Percentiles rank a stretch among this genome's conserved stretches.
phyloP scores from a whole-genome alignment of 1,140 invertebrate species.

The Neodiprion lecontei region DNA sequence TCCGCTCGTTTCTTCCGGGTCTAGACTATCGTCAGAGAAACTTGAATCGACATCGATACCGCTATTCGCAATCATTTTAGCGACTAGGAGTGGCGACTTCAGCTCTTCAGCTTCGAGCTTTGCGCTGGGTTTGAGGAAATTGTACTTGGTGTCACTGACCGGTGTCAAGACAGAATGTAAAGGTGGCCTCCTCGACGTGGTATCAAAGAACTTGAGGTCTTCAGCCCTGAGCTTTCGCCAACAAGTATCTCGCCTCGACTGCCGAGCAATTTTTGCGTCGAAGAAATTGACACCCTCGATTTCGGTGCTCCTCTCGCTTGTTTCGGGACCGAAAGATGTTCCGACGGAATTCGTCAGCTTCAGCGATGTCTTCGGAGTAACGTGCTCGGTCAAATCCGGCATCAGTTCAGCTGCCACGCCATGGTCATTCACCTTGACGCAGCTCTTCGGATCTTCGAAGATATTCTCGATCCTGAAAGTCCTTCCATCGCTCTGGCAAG shows the following conservation, averaged over 20 bases:
- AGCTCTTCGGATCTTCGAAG: conserved; percentile 41
- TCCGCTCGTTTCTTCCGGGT: conserved; percentile 29
- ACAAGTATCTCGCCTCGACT: not conserved
- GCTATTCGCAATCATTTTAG: not conserved
- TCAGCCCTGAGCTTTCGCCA: conserved; percentile 12
- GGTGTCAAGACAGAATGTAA: not conserved
- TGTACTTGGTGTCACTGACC: not conserved
- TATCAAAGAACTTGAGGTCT: not conserved
- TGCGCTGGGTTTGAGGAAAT: not conserved
- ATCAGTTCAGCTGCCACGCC: not conserved
- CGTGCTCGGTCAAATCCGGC: conserved; percentile 19
- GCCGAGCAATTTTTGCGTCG: not conserved
- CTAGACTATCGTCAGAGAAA: conserved; percentile 49
- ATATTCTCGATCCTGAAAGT: conserved; percentile 50
- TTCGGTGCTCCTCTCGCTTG: conserved; percentile 19
- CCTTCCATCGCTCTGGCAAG: conserved; percentile 36
- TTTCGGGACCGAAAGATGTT: conserved; percentile 36
- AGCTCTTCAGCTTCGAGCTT: not conserved
- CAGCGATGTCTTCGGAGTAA: conserved; percentile 32
- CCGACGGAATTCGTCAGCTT: conserved; percentile 44
- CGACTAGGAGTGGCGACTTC: conserved; percentile 3
- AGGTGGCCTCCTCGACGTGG: not conserved
- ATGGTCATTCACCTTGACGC: conserved; percentile 15
- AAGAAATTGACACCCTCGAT: conserved; percentile 18
- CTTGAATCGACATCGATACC: conserved; percentile 11